Conservation (phyloP, 2,888 invertebrate genomes). For the Carterocephalus palaemon region DNA sequence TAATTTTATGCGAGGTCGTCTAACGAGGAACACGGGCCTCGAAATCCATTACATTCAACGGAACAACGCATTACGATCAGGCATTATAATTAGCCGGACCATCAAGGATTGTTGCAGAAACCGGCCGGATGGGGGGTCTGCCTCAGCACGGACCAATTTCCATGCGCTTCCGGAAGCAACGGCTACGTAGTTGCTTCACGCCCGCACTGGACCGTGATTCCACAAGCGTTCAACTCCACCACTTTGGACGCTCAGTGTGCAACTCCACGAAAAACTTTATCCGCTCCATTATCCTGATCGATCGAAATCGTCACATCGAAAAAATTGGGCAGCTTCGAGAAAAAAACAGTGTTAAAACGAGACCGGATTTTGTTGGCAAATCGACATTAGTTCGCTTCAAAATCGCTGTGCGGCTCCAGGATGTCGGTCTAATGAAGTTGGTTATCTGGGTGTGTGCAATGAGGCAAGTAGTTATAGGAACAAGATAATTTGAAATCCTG, state of each 20-base stretch:
- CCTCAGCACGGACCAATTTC: slow-evolving; percentile 46
- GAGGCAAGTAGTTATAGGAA: slow-evolving; percentile 13
- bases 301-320: background rate
- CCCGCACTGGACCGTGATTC: slow-evolving; percentile 60
- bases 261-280: slow-evolving; percentile 3
- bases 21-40: slow-evolving; percentile 10
- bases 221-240: slow-evolving; percentile 36
- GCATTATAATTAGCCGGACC: slow-evolving; percentile 5
- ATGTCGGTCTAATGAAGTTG: slow-evolving; percentile 2
- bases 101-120: slow-evolving; percentile 11
- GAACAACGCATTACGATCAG: slow-evolving; percentile 11
- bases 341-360: background rate
- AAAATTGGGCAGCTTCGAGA: background rate
- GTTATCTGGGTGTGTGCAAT: background rate
- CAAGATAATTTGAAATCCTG: slow-evolving; percentile 15
- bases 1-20: slow-evolving; percentile 11
- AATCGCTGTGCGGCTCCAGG: slow-evolving; percentile 5
- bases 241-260: background rate
- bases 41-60: slow-evolving; percentile 15
- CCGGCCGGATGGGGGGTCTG: slow-evolving; percentile 11
- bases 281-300: slow-evolving; percentile 21
- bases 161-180: slow-evolving; percentile 57
- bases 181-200: slow-evolving; percentile 40
- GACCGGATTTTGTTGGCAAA: slow-evolving; percentile 16
- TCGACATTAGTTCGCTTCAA: slow-evolving; percentile 5